Percentiles rank a stretch among this genome's conserved stretches.
These are phyloP conservation scores for Coregonus ussuriensis DNA, from an alignment of 2,797 vertebrate genomes.

Conservation along the genomic window DNA sequence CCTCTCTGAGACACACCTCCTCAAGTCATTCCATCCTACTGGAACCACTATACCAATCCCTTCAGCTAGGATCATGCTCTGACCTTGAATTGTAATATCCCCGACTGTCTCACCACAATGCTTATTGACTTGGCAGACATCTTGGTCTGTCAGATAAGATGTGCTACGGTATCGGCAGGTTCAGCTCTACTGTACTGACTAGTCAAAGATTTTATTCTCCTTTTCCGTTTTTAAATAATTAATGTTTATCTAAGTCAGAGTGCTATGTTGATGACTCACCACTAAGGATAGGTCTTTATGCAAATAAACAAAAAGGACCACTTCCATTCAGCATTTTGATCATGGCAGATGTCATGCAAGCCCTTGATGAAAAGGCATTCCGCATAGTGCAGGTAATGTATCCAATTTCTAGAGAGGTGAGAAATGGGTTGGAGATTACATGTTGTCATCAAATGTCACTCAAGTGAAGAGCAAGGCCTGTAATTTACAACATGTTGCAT, in stretches of 20 bases:
- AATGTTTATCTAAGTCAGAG: neutral
- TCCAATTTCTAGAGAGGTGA: constrained; percentile 16
- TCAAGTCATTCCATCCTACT: too few species aligned
- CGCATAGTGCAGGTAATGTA: constrained; percentile 11
- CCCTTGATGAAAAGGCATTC: neutral
- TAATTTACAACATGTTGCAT: constrained; percentile 13
- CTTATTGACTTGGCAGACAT: too few species aligned
- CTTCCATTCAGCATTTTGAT: neutral
- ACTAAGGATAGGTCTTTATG: neutral
- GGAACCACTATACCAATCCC: too few species aligned
- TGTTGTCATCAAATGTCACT: neutral
- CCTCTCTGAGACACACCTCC: too few species aligned
- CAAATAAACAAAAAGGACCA: neutral
- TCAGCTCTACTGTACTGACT: too few species aligned
- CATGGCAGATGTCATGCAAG: neutral
- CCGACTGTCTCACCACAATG: too few species aligned
- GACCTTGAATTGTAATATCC: too few species aligned
- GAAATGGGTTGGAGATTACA: constrained; percentile 8
- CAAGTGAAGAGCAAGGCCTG: neutral
- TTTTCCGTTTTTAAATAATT: neutral
- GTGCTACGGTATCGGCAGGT: too few species aligned
- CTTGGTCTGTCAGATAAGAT: too few species aligned
- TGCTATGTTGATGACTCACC: neutral
- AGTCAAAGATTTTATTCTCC: neutral
- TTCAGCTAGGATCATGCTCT: too few species aligned